Percentiles rank a stretch among this genome's conserved stretches.
phyloP scores from a whole-genome alignment of 2,888 invertebrate genomes.

The Lasioglossum zephyrum region DNA sequence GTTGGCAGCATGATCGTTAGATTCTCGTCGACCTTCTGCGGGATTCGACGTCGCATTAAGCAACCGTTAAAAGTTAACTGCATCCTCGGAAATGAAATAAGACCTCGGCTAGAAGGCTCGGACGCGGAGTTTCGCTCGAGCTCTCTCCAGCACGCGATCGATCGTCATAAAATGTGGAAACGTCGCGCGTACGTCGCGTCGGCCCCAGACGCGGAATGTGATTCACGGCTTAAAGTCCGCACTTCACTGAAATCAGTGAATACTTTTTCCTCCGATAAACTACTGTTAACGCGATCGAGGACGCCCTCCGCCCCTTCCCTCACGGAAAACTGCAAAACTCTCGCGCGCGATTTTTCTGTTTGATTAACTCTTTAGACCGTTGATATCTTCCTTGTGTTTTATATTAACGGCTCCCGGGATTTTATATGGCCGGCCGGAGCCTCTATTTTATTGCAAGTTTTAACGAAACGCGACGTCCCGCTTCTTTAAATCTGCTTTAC shows the following conservation, averaged over 20 bases:
- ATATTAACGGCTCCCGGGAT: background rate
- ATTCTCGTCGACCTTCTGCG: background rate
- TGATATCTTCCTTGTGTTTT: background rate
- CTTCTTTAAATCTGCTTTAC: background rate
- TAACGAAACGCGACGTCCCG: background rate
- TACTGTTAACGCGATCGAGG: slow-evolving; percentile 51
- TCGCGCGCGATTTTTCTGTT: slow-evolving; percentile 11
- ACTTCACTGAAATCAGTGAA: slow-evolving; percentile 56
- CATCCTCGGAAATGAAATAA: slow-evolving; percentile 58
- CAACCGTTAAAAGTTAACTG: slow-evolving; percentile 53
- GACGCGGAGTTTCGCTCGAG: background rate
- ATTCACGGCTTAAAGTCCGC: slow-evolving; percentile 63
- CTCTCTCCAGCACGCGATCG: slow-evolving; percentile 44
- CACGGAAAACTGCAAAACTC: background rate
- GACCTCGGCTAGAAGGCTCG: slow-evolving; percentile 25
- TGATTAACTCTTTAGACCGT: slow-evolving; percentile 14
- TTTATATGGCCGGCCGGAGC: slow-evolving; percentile 10
- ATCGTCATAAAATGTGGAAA: slow-evolving; percentile 68
- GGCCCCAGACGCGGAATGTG: slow-evolving; percentile 60
- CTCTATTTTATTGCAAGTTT: slow-evolving; percentile 8
- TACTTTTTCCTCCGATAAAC: slow-evolving; percentile 47
- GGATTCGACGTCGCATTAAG: slow-evolving; percentile 49
- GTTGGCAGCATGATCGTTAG: background rate
- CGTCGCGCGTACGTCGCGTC: slow-evolving; percentile 67
- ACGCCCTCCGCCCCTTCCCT: background rate